phyloP scores from a whole-genome alignment of 2,888 invertebrate species.

The Eledona agricola region DNA sequence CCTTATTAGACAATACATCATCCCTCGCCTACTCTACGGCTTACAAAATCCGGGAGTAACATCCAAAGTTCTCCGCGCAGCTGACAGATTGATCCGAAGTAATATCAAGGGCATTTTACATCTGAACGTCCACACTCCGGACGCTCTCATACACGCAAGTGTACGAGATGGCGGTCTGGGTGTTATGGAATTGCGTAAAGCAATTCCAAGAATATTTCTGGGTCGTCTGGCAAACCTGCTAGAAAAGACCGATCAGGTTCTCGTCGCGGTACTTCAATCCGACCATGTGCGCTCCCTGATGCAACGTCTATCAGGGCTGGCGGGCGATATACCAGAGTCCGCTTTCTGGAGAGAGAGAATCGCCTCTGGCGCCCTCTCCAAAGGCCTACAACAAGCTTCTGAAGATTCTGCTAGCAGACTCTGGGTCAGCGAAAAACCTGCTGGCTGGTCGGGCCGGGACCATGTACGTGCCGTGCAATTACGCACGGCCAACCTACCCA shows the following conservation, averaged over 20 bases:
- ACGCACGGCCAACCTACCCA: slow-evolving; percentile 24
- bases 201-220: slow-evolving; percentile 35
- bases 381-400: slow-evolving; percentile 21
- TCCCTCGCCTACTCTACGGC: slow-evolving; percentile 54
- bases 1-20: slow-evolving; percentile 50
- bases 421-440: slow-evolving; percentile 27
- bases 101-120: slow-evolving; percentile 2
- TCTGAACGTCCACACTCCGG: slow-evolving; percentile 14
- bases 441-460: slow-evolving; percentile 45
- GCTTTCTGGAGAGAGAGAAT: slow-evolving; percentile 22
- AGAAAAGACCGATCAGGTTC: slow-evolving; percentile 17
- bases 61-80: slow-evolving; percentile 5
- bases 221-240: slow-evolving; percentile 16
- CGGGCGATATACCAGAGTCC: slow-evolving; percentile 11
- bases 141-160: slow-evolving; percentile 8
- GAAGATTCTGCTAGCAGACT: slow-evolving; percentile 36
- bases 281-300: background rate
- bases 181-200: slow-evolving; percentile 37
- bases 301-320: slow-evolving; percentile 3
- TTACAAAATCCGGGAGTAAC: slow-evolving; percentile 51
- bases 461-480: slow-evolving; percentile 39
- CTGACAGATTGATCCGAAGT: slow-evolving; percentile 7
- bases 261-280: slow-evolving; percentile 25
- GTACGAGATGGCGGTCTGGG: slow-evolving; percentile 48
- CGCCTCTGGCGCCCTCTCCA: slow-evolving; percentile 11